Base-by-base conservation (phyloP, 1,140 invertebrate species). In the Neocloeon triangulifer region DNA sequence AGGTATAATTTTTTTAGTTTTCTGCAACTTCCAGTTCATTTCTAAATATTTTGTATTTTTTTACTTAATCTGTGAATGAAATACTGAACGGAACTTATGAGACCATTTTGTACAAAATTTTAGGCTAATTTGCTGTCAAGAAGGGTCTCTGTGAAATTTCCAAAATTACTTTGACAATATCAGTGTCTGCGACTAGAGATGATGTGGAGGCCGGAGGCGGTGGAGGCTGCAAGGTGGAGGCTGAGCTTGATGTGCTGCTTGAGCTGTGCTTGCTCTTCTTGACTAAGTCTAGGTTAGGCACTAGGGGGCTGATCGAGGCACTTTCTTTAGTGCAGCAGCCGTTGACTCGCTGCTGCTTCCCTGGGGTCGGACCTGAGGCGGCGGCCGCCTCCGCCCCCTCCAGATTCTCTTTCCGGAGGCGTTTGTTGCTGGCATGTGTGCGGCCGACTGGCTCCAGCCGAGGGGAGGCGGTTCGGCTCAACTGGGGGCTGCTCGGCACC, bases 111-210 rank as follows among this genome's bases (percentile, higher is more conserved):
- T n/a, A n/a, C n/a, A n/a, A n/a, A n/a, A n/a, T n/a, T n/a, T n/a
- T n/a, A n/a, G n/a, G n/a, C n/a, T n/a, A n/a, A n/a, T n/a, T n/a
- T n/a, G n/a, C n/a, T n/a, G n/a, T n/a, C n/a, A n/a, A n/a, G n/a
- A n/a, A n/a, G n/a, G n/a, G n/a, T n/a, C n/a, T n/a, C n/a, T n/a
- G n/a, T n/a, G n/a, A n/a, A n/a, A n/a, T n/a, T n/a, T n/a, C n/a
- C n/a, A n/a, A n/a, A n/a, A n/a, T 71, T 41, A 66, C 65, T 39
- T 66, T 68, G 19, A 72, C 56, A 36, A 62, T 58, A 31, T 67
- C 64, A 22, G 12, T 19, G n/a, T 32, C 31, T n/a, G n/a, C n/a
- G n/a, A n/a, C n/a, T n/a, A n/a, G n/a, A 13, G 25, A 26, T 16
- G 27, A 29, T 14, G 7, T 16, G 14, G 15, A 14, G 8, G 8